phyloP scores from a whole-genome alignment of 2,888 invertebrate species.

The Epinotia bilunana region DNA sequence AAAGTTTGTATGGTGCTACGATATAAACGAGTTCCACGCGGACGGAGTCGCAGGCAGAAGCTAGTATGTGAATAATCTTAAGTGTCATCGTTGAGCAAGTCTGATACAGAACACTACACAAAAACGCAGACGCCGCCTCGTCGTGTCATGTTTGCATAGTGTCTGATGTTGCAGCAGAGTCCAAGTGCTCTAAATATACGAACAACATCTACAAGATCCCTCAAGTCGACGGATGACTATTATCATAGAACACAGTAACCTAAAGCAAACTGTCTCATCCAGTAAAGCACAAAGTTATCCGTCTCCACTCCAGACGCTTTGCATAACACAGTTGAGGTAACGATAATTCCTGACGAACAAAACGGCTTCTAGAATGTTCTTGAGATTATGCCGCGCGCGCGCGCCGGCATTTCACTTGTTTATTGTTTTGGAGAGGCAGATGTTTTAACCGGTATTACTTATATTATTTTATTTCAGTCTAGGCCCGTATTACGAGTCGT shows the following conservation, averaged over 20 bases:
- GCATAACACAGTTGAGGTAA: constrained; percentile 53
- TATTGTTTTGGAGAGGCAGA: constrained; percentile 16
- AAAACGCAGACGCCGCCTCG: too few species aligned
- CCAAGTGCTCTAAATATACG: too few species aligned
- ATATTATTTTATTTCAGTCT: background rate
- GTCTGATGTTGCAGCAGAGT: too few species aligned
- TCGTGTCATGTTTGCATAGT: too few species aligned
- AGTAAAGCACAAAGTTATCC: constrained; percentile 26
- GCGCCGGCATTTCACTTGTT: constrained; percentile 21
- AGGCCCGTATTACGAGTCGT: background rate
- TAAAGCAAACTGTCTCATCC: constrained; percentile 27
- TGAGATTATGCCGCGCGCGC: constrained; percentile 39
- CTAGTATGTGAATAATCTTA: too few species aligned
- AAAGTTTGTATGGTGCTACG: too few species aligned
- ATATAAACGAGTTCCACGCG: too few species aligned
- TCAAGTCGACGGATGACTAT: background rate
- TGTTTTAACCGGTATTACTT: constrained; percentile 7
- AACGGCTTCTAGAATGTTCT: constrained; percentile 51
- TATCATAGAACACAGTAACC: background rate
- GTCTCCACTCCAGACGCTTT: constrained; percentile 47
- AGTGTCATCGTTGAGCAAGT: too few species aligned
- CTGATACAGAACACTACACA: too few species aligned
- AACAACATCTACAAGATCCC: too few species aligned
- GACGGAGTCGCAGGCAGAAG: too few species aligned
- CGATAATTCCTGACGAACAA: constrained; percentile 54